Percentiles rank a stretch among this genome's conserved stretches.
These are phyloP conservation scores for Euphydryas editha DNA, from an alignment of 2,888 invertebrate species.

Conservation along the genomic window DNA sequence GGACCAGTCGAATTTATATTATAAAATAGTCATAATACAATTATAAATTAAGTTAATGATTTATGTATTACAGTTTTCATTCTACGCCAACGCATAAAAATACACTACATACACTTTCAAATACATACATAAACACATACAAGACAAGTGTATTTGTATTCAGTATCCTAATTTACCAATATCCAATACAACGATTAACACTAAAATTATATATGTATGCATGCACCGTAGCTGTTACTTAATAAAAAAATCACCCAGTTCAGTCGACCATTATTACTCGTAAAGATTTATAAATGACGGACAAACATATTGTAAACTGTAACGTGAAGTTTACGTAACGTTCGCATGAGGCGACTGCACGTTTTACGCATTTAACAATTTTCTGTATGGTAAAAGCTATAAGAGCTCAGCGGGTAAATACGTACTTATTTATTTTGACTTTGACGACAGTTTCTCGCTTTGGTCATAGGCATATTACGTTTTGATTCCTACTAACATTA, in stretches of 20 bases:
- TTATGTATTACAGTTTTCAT: too few relatives aligned
- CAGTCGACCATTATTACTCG: conserved; percentile 9
- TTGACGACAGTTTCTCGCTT: not conserved
- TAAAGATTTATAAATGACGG: conserved; percentile 32
- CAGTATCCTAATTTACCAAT: too few relatives aligned
- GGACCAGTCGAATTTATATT: too few relatives aligned
- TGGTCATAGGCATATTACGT: too few relatives aligned
- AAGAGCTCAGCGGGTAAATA: not conserved
- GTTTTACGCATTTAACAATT: conserved; percentile 36
- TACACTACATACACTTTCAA: too few relatives aligned
- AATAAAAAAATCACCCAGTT: conserved; percentile 12
- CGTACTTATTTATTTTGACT: too few relatives aligned
- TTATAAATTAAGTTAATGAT: too few relatives aligned
- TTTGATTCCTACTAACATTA: too few relatives aligned
- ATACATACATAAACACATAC: too few relatives aligned
- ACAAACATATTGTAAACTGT: conserved; percentile 35
- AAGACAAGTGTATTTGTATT: too few relatives aligned
- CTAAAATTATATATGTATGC: not conserved
- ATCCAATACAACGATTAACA: not conserved
- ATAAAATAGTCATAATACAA: too few relatives aligned
- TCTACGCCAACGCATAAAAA: too few relatives aligned
- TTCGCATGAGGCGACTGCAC: conserved; percentile 40
- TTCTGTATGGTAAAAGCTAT: conserved; percentile 10
- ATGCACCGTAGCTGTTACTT: conserved; percentile 12
- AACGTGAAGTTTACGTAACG: conserved; percentile 43